phyloP scores from a whole-genome alignment of 2,113 vertebrate species.

The pig (Sus scrofa) region T2T-Sscrofa CM000827.6:75865001-75865500 shows the following conservation, averaged over 20 bases:
- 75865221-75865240: not conserved
- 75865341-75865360: not conserved
- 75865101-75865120: too few species aligned
- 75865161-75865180: not conserved
- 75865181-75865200: not conserved
- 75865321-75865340: not conserved
- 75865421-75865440: conserved; percentile 2
- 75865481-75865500: conserved; percentile 28
- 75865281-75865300: not conserved
- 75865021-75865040: too few species aligned
- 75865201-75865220: not conserved
- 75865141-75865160: not conserved
- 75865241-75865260: conserved; percentile 29
- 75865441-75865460: not conserved
- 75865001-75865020: too few species aligned
- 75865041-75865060: too few species aligned
- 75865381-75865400: not conserved
- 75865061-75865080: too few species aligned
- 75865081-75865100: too few species aligned
- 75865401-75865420: not conserved
- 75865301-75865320: conserved; percentile 38
- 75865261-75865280: not conserved
- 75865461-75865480: not conserved
- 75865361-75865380: not conserved
- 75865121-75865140: too few species aligned